Conservation (phyloP, 2,888 invertebrate species). For the Metalampra italica region DNA sequence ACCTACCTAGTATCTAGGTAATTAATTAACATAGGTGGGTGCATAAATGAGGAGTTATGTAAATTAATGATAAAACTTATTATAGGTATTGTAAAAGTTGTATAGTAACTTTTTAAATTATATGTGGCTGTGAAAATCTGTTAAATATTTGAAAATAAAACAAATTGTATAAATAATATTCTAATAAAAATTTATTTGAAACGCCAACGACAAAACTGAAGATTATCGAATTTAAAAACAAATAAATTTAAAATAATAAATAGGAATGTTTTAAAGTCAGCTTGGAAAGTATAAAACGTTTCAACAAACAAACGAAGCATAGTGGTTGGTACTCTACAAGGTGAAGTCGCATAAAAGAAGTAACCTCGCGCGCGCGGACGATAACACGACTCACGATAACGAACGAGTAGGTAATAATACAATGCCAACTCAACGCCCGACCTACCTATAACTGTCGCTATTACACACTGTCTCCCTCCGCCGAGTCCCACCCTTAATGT, state of each 20-base stretch:
- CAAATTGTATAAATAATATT: too few relatives aligned
- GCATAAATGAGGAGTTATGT: too few relatives aligned
- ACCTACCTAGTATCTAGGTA: too few relatives aligned
- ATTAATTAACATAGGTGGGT: too few relatives aligned
- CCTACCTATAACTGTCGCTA: constrained; percentile 73
- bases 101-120: too few relatives aligned
- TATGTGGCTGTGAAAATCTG: too few relatives aligned
- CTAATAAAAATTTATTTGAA: too few relatives aligned
- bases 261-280: not conserved
- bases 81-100: too few relatives aligned
- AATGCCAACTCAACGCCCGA: constrained; percentile 72
- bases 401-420: constrained; percentile 46
- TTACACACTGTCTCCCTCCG: constrained; percentile 62
- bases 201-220: too few relatives aligned
- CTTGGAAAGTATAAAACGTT: not conserved
- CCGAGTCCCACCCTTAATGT: constrained; percentile 67
- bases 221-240: too few relatives aligned
- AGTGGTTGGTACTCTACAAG: constrained; percentile 33
- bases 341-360: constrained; percentile 61
- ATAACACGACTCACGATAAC: constrained; percentile 63
- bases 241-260: not conserved
- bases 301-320: constrained; percentile 25
- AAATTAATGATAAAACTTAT: too few relatives aligned
- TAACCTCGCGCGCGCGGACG: constrained; percentile 45
- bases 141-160: too few relatives aligned